Percentiles rank a stretch among this genome's conserved stretches.
phyloP scores from a whole-genome alignment of 2,113 vertebrate genomes.

The Sceloporus tristichus region DNA sequence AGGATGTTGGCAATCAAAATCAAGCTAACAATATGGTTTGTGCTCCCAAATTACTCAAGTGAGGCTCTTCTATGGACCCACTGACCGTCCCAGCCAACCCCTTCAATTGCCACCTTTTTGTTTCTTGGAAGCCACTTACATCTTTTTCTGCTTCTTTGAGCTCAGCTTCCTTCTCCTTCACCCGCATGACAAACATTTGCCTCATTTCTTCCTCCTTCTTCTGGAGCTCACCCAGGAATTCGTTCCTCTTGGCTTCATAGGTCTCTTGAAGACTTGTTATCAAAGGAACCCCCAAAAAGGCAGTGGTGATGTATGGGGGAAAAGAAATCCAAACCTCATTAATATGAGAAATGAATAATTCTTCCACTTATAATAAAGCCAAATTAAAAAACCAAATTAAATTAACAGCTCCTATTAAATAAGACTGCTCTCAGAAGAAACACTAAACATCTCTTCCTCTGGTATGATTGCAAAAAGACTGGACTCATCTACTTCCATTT shows the following conservation, averaged over 20 bases:
- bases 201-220: conserved; percentile 91
- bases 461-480: neutral
- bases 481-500: neutral
- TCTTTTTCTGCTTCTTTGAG: conserved; percentile 90
- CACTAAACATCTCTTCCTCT: neutral
- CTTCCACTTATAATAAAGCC: neutral
- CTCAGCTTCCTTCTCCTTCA: conserved; percentile 90
- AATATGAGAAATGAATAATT: neutral
- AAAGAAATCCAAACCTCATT: conserved; percentile 9
- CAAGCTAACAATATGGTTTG: neutral
- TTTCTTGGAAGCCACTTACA: conserved; percentile 65
- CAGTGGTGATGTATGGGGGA: neutral
- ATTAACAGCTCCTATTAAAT: neutral
- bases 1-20: neutral
- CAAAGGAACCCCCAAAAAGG: neutral
- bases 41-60: neutral
- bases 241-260: conserved; percentile 88
- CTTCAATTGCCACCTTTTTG: neutral
- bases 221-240: conserved; percentile 88
- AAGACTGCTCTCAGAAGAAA: neutral
- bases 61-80: neutral
- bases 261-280: conserved; percentile 86
- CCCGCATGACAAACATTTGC: conserved; percentile 91
- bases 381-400: neutral
- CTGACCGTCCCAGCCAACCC: neutral